Evolutionary conservation across 2,797 vertebrate species (phyloP), one percentile per base, ranked within the genome.

Genomic region (Potorous gilbertii): DNA sequence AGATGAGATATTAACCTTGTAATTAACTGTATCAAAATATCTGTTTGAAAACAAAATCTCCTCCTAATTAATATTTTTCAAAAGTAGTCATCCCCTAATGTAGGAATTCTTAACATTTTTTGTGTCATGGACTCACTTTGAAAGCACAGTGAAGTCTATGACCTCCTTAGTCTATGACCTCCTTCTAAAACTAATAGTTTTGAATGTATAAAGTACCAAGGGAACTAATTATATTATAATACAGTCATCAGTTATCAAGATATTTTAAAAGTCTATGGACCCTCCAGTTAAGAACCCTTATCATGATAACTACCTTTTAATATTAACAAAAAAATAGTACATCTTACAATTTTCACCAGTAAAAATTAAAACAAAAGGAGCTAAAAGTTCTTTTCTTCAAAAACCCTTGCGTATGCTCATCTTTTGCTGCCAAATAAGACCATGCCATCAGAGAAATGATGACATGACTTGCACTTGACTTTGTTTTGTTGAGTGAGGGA

Each of bases 21-120:
- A 54, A 87, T 59, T 89, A 94, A n/a, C 11, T 91, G 50, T 21
- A 34, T 92, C 81, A 95, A 90, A 93, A 62, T 56, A 28, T 55
- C 54, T 54, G 0, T n/a, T 90, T 50, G 54, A 91, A 87, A 55
- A 54, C 1, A 28, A 50, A 29, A 52, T 74, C 91, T 95, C 91
- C 90, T 91, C 31, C n/a, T 40, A 93, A 50, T 8, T 90, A 40
- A 96, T 93, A 95, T 94, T 95, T 94, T 55, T 91, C 1, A 24
- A 24, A 46, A 92, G 10, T 92, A 34, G 55, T 56, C 13, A 81
- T 95, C 14, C 27, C 89, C n/a, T 59, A 16, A 62, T 55, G 50
- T 74, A 2, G 34, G 13, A 31, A 74, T n/a, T 46, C 18, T 40
- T 81, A 81, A 81, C 13, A 21, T 24, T 59, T 59, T 81, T 21